A percentile compares a stretch with the other conserved stretches of the same genome.
These are phyloP conservation scores for Paguma larvata DNA, from an alignment of 2,797 vertebrate genomes.

Conservation along the genomic window DNA sequence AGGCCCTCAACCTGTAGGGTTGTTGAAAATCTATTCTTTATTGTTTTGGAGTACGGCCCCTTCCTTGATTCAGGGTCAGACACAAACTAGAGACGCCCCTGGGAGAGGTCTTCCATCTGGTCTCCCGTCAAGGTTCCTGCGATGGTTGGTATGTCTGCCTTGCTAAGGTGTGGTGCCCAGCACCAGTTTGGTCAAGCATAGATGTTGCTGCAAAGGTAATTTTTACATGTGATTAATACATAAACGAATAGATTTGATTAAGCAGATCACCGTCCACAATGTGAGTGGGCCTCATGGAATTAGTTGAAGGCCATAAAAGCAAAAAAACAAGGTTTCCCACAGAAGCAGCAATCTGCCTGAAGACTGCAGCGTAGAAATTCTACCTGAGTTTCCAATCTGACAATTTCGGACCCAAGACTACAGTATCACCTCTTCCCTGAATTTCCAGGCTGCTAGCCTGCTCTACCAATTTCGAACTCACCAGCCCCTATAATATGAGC, in stretches of 20 bases:
- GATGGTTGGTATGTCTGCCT: neutral
- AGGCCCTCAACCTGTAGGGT: neutral
- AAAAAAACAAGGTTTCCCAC: neutral
- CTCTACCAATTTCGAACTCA: slow-evolving; percentile 2
- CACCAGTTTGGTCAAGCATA: neutral
- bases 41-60: neutral
- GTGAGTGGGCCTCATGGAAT: neutral
- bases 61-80: neutral
- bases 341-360: neutral
- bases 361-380: neutral
- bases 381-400: neutral
- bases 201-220: neutral
- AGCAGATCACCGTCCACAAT: neutral
- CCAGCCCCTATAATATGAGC: too few species aligned
- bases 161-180: neutral
- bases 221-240: neutral
- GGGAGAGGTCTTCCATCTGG: neutral
- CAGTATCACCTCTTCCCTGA: neutral
- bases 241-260: neutral
- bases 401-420: too few species aligned
- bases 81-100: neutral
- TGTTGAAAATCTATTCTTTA: neutral
- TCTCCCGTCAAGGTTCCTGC: neutral
- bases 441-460: neutral
- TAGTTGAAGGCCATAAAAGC: neutral